Evolutionary conservation across 2,113 vertebrate genomes (phyloP).

Genomic region (Hepsetus odoe): DNA sequence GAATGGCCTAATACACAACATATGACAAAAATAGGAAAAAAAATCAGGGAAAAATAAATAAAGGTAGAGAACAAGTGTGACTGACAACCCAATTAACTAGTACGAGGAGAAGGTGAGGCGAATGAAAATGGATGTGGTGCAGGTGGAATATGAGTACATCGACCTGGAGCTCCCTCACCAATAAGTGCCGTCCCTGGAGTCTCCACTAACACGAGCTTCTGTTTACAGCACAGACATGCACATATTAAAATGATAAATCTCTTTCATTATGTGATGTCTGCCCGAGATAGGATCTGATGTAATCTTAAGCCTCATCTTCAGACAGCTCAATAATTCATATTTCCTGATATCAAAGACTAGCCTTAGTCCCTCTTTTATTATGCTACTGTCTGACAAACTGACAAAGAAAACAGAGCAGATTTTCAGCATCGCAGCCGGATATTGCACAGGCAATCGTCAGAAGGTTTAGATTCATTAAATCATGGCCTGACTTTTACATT

Average conservation of each 20-base stretch:
- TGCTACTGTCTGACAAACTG: constrained; percentile 51
- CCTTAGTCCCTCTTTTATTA: constrained; percentile 53
- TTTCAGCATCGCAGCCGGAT: constrained; percentile 44
- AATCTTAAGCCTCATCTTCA: constrained; percentile 57
- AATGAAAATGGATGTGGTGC: constrained; percentile 41
- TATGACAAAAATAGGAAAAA: constrained; percentile 57
- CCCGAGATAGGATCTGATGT: constrained; percentile 55
- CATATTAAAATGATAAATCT: constrained; percentile 65
- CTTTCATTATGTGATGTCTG: constrained; percentile 60
- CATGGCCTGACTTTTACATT: constrained; percentile 24
- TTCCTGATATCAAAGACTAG: constrained; percentile 56
- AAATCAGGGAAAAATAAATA: constrained; percentile 58
- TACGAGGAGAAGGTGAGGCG: constrained; percentile 25
- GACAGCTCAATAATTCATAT: constrained; percentile 59
- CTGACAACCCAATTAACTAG: constrained; percentile 45
- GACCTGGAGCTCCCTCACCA: constrained; percentile 48
- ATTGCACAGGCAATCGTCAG: constrained; percentile 49
- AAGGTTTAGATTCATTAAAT: constrained; percentile 40
- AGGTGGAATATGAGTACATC: constrained; percentile 37
- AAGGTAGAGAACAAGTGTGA: constrained; percentile 15
- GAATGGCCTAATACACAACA: constrained; percentile 7
- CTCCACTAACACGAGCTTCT: constrained; percentile 43
- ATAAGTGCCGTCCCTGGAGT: constrained; percentile 50
- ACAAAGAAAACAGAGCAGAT: constrained; percentile 52
- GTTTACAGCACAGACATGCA: constrained; percentile 53